Evolutionary conservation across 1,140 invertebrate genomes (phyloP).

Genomic region (Caenorhabditis tropicalis): DNA sequence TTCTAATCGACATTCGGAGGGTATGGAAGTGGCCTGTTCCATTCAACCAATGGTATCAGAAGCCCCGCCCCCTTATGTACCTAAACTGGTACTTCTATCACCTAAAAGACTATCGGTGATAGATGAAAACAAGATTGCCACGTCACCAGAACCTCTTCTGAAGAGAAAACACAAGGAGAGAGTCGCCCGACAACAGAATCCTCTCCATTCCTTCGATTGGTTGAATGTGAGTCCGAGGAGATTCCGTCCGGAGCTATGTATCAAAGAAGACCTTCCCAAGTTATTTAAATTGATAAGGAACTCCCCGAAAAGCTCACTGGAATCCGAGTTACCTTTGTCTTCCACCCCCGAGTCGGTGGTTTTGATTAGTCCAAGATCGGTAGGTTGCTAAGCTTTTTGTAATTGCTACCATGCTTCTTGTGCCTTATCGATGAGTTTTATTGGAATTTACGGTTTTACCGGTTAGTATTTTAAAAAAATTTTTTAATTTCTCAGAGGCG

Average conservation of each 20-base stretch:
- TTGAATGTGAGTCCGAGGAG: constrained; percentile 66
- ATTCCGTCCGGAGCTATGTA: constrained; percentile 52
- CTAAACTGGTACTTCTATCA: background rate
- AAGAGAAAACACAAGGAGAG: constrained; percentile 65
- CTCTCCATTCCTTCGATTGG: constrained; percentile 65
- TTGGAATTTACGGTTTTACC: too few species aligned
- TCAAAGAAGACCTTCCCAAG: constrained; percentile 57
- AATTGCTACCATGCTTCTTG: background rate
- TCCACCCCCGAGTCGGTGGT: background rate
- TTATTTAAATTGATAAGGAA: constrained; percentile 56
- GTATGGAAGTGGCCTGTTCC: background rate
- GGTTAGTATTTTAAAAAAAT: too few species aligned
- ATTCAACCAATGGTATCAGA: background rate
- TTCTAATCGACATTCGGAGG: background rate
- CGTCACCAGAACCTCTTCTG: constrained; percentile 59
- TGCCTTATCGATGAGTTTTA: too few species aligned
- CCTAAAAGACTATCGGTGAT: constrained; percentile 5
- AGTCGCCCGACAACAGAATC: constrained; percentile 59
- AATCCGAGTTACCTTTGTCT: constrained; percentile 4
- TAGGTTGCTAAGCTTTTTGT: background rate
- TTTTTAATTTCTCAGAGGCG: too few species aligned
- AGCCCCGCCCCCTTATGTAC: background rate
- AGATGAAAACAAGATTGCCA: background rate
- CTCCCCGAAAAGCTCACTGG: constrained; percentile 36
- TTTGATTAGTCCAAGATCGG: constrained; percentile 7